These are phyloP conservation scores for Caenorhabditis zanzibari DNA, from an alignment of 2,888 invertebrate species.

Conservation along the genomic window DNA sequence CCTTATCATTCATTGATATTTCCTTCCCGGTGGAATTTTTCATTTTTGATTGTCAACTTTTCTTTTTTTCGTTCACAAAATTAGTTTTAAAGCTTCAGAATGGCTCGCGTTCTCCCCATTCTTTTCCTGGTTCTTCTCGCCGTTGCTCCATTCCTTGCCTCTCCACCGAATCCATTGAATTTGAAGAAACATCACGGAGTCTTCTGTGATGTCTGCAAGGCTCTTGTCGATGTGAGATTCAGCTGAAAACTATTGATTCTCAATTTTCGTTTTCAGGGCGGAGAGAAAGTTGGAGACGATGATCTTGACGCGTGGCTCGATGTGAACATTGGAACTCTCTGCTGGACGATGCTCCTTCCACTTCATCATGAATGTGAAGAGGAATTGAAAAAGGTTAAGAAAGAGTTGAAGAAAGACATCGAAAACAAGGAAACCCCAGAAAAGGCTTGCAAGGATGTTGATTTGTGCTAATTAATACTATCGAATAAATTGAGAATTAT, in stretches of 20 bases:
- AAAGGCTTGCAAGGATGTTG: constrained; percentile 64
- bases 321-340: constrained; percentile 62
- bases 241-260: background rate
- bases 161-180: constrained; percentile 53
- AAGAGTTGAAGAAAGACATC: constrained; percentile 67
- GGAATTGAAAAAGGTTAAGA: constrained; percentile 62
- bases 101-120: constrained; percentile 24
- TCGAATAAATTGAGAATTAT: background rate
- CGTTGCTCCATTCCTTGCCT: constrained; percentile 31
- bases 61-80: background rate
- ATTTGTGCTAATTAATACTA: constrained; percentile 46
- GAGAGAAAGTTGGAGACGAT: constrained; percentile 63
- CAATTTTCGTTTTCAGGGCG: constrained; percentile 46
- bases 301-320: constrained; percentile 66
- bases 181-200: constrained; percentile 65
- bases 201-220: constrained; percentile 64
- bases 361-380: constrained; percentile 64
- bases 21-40: background rate
- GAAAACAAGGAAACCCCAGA: constrained; percentile 59
- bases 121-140: constrained; percentile 35
- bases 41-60: background rate
- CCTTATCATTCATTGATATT: constrained; percentile 28
- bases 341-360: constrained; percentile 60
- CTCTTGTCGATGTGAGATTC: constrained; percentile 46
- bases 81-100: constrained; percentile 18